A percentile compares a stretch with the other conserved stretches of the same genome.
Conservation (phyloP, 2,888 invertebrate genomes). For the Falcaria lacertinaria region DNA sequence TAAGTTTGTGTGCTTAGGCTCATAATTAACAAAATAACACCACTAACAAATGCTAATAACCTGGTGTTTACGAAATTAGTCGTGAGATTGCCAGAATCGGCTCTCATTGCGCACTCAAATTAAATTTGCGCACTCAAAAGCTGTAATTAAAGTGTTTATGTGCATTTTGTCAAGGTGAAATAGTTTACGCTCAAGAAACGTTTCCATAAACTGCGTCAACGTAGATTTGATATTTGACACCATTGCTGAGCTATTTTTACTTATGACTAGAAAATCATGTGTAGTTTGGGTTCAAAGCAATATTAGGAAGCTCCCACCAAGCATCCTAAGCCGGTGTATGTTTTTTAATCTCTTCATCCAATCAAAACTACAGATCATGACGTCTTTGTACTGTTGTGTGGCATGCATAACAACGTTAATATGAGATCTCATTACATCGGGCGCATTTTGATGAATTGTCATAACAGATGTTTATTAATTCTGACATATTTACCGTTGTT, state of each 20-base stretch:
- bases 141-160: not conserved
- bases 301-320: too few relatives aligned
- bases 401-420: constrained; percentile 43
- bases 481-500: constrained; percentile 4
- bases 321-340: too few relatives aligned
- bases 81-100: not conserved
- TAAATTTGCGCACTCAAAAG: not conserved
- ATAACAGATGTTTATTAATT: constrained; percentile 16
- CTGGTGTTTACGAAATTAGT: not conserved
- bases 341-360: too few relatives aligned
- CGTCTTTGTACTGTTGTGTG: not conserved
- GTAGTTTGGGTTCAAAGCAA: too few relatives aligned
- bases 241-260: too few relatives aligned
- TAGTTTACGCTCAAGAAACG: not conserved
- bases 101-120: not conserved
- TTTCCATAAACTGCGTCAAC: not conserved
- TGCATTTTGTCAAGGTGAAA: not conserved
- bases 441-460: constrained; percentile 14
- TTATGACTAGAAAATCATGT: too few relatives aligned
- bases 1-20: not conserved
- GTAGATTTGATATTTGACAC: not conserved
- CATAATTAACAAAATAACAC: not conserved
- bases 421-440: constrained; percentile 31
- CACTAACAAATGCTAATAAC: not conserved
- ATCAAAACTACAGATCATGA: too few relatives aligned